Evolutionary conservation across 2,888 invertebrate genomes (phyloP), one percentile per base, ranked within the genome.

Genomic region (Abscondita cerata): DNA sequence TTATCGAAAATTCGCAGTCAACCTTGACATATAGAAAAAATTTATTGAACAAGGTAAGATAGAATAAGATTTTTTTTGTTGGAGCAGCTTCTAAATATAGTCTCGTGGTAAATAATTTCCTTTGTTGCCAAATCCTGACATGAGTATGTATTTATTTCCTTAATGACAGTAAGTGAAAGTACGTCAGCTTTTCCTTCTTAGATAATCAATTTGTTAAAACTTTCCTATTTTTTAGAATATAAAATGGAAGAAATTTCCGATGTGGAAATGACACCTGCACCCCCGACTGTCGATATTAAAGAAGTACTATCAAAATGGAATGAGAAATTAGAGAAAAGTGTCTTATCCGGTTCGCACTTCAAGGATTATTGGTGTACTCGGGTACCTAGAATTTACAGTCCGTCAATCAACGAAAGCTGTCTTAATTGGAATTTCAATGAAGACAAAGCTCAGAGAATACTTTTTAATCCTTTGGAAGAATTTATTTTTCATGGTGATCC

Each of bases 401-500:
- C 89, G n/a, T 85, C 87, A 71, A 82, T 86, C 11, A 88, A 89
- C 74, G 85, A 87, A 71, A 88, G 86, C 59, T 90, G 89, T 74
- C 76, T 91, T 36, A 88, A 88, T 74, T 92, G 89, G 87, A 85
- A 85, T 62, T 91, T 89, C 77, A 89, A 92, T 76, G 92, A 93
- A 75, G 85, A 88, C 38, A 79, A 87, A 62, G 91, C 89, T 1
- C 84, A 86, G 59, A 85, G 87, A 70, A 82, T 89, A 59, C 84
- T 96, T 9, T 89, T 93, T 68, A 86, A 88, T 70, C 87, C 92
- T 0, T 75, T 96, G 53, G 91, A 94, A 75, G 88, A 90, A 75
- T 95, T 95, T 75, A 89, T 96, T 52, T 91, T 92, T 79, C 89
- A 90, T 70, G 88, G 87, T 11, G 85, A 87, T 78, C 87, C 89